Conservation (phyloP, 2,113 vertebrate species). For the Polypterus senegalus region DNA sequence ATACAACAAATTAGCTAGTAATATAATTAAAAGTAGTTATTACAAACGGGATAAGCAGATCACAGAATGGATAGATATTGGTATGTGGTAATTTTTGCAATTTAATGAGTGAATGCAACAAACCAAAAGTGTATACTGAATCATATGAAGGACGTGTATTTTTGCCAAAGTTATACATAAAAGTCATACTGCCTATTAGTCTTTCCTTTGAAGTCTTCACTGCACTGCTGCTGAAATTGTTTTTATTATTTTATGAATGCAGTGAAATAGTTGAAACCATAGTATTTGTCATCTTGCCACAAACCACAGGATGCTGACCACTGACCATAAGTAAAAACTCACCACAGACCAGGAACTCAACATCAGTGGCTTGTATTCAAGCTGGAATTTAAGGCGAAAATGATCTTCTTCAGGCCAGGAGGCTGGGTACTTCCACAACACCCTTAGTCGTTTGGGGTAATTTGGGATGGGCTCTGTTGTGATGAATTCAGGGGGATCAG, state of each 20-base stretch:
- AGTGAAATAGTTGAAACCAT: neutral
- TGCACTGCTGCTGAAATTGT: neutral
- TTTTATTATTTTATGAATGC: neutral
- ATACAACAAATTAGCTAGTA: no score
- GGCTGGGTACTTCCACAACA: conserved; percentile 38
- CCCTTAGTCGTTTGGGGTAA: conserved; percentile 28
- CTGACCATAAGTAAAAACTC: conserved; percentile 5
- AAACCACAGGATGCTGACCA: neutral
- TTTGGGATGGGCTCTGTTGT: conserved; percentile 20
- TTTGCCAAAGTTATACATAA: no score
- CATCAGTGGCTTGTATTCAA: conserved; percentile 44
- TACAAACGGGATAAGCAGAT: no score
- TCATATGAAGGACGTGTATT: no score
- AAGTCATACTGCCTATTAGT: no score
- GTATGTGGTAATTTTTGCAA: no score
- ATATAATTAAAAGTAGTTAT: no score
- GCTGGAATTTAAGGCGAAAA: conserved; percentile 42
- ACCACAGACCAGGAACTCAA: conserved; percentile 50
- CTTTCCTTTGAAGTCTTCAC: neutral
- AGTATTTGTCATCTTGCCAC: conserved; percentile 5
- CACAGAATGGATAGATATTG: no score
- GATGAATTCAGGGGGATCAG: conserved; percentile 41
- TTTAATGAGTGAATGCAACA: no score
- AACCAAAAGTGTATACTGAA: no score
- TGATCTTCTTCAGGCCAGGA: conserved; percentile 32